Conservation (phyloP, 2,888 invertebrate genomes). For the Campoletis raptor region DNA sequence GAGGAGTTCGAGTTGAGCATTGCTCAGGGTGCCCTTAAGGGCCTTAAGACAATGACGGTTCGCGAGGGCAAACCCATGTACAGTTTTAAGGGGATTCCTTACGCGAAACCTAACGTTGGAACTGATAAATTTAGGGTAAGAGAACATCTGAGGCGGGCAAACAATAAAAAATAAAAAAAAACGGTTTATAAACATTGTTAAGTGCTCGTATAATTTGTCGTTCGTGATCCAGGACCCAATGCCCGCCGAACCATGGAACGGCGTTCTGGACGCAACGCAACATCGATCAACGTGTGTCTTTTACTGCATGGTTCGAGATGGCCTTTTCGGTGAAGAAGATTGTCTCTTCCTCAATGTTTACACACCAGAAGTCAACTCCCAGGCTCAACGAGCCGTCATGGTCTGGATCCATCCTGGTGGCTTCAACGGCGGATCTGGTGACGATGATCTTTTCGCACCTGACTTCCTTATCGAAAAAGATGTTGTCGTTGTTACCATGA, state of each 20-base stretch:
- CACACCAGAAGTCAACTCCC: conserved; percentile 76
- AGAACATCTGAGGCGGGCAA: background rate
- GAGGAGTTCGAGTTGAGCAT: conserved; percentile 78
- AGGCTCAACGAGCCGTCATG: conserved; percentile 79
- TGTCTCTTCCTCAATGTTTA: conserved; percentile 81
- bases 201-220: background rate
- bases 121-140: conserved; percentile 78
- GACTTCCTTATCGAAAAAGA: conserved; percentile 80
- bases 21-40: conserved; percentile 78
- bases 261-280: conserved; percentile 79
- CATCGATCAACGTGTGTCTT: conserved; percentile 77
- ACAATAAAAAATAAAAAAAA: background rate
- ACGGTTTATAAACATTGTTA: background rate
- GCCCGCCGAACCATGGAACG: conserved; percentile 79
- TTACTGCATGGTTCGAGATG: conserved; percentile 76
- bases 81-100: conserved; percentile 82
- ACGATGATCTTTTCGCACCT: conserved; percentile 76
- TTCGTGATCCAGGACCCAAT: conserved; percentile 71
- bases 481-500: conserved; percentile 80
- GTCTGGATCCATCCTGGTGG: conserved; percentile 79
- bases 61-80: conserved; percentile 75
- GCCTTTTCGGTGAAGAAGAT: conserved; percentile 78
- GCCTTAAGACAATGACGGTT: conserved; percentile 76
- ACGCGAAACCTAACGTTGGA: conserved; percentile 79
- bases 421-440: conserved; percentile 75